Evolutionary conservation across 2,888 invertebrate species (phyloP).

Genomic region (Drosophila mercatorum): DNA sequence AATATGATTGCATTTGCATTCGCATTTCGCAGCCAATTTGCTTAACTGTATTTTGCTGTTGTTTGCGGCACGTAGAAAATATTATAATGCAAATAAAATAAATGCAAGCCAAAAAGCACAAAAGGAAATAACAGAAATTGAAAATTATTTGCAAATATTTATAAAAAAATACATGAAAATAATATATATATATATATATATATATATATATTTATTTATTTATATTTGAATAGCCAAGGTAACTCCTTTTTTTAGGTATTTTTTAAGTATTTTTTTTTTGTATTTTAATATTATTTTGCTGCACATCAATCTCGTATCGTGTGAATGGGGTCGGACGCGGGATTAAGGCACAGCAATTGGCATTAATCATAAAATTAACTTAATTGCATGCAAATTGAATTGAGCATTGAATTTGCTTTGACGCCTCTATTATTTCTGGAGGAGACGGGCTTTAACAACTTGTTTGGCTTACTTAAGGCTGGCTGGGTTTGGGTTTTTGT

Average conservation of each 20-base stretch:
- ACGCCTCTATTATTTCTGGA: constrained; percentile 1
- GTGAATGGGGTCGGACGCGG: constrained; percentile 59
- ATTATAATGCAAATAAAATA: constrained; percentile 44
- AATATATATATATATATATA: not conserved
- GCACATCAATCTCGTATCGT: constrained; percentile 82
- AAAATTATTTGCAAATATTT: constrained; percentile 46
- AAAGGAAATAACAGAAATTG: constrained; percentile 32
- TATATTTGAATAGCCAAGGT: constrained; percentile 42
- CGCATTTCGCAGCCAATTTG: constrained; percentile 52
- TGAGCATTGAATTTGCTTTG: constrained; percentile 61
- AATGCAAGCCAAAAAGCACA: constrained; percentile 43
- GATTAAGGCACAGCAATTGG: constrained; percentile 82
- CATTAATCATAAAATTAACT: constrained; percentile 65
- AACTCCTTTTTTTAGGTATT: constrained; percentile 1
- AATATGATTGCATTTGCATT: constrained; percentile 66
- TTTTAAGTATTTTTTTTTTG: not conserved
- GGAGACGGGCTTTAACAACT: constrained; percentile 44
- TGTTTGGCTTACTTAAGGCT: constrained; percentile 55
- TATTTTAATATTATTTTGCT: constrained; percentile 58
- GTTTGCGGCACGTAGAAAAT: constrained; percentile 44
- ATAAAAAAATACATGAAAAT: constrained; percentile 23
- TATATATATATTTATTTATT: not conserved
- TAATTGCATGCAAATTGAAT: constrained; percentile 65
- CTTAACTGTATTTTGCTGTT: constrained; percentile 47
- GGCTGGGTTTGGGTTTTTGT: not conserved